Evolutionary conservation across 1,140 invertebrate genomes (phyloP).

Genomic region (Acyrthosiphon pisum): DNA sequence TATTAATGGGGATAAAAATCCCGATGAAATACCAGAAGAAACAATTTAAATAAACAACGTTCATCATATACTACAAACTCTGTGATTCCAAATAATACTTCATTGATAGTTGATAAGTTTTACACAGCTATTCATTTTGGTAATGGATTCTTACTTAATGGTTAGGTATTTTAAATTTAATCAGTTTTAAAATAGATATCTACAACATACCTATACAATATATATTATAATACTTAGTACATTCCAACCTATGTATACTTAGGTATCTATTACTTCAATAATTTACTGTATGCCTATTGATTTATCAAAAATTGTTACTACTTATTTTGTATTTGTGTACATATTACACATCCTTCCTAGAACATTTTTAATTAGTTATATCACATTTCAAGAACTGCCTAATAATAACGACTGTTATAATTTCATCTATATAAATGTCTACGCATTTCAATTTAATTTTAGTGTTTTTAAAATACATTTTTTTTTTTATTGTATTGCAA

Average conservation of each 20-base stretch:
- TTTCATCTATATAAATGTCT: background rate
- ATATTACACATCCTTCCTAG: background rate
- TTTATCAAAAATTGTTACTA: background rate
- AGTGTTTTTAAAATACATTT: background rate
- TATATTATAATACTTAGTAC: background rate
- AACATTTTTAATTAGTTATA: background rate
- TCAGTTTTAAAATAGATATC: background rate
- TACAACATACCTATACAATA: background rate
- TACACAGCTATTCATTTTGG: background rate
- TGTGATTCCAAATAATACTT: slow-evolving; percentile 28
- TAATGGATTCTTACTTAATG: background rate
- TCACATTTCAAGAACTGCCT: background rate
- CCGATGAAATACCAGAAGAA: background rate
- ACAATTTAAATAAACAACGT: background rate
- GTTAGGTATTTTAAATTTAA: background rate
- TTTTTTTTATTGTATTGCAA: background rate
- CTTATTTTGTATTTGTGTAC: background rate
- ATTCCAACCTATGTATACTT: background rate
- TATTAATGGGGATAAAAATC: slow-evolving; percentile 23
- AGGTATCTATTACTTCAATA: background rate
- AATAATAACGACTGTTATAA: background rate
- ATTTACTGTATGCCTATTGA: background rate
- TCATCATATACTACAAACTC: background rate
- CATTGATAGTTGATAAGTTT: background rate
- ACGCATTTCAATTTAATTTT: background rate